Evolutionary conservation across 1,140 invertebrate species (phyloP).

Genomic region (Drosophila teissieri): DNA sequence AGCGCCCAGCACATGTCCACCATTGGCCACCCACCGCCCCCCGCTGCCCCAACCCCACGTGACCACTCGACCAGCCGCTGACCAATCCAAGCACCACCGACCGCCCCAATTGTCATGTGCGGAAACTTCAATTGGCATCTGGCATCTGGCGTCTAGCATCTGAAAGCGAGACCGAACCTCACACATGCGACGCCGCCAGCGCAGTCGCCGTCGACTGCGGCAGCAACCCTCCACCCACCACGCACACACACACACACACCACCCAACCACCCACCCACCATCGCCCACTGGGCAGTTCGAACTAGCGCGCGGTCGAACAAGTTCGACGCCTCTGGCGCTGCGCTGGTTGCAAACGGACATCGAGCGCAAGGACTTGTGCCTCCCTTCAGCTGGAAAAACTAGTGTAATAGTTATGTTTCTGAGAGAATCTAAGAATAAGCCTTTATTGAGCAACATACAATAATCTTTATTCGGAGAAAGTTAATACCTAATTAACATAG

Average conservation of each 20-base stretch:
- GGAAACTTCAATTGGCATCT: conserved; percentile 72
- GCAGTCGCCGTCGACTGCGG: conserved; percentile 21
- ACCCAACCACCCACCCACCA: conserved; percentile 13
- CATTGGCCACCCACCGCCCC: conserved; percentile 19
- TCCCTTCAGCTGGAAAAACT: too few relatives aligned
- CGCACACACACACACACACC: conserved; percentile 3
- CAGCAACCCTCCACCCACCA: conserved; percentile 21
- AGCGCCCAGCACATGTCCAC: background rate
- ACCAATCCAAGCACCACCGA: conserved; percentile 67
- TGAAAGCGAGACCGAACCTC: conserved; percentile 9
- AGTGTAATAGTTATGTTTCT: too few relatives aligned
- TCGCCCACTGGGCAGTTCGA: conserved; percentile 53
- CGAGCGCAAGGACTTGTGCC: background rate
- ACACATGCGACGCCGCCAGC: conserved; percentile 19
- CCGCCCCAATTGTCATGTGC: conserved; percentile 61
- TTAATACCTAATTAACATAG: too few relatives aligned
- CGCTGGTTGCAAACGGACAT: conserved; percentile 35
- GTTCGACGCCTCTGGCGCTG: conserved; percentile 24
- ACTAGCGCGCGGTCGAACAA: conserved; percentile 48
- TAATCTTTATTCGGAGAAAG: too few relatives aligned
- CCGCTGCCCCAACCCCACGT: conserved; percentile 4
- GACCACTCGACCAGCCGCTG: conserved; percentile 56
- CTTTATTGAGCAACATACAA: too few relatives aligned
- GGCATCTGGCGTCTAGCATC: background rate
- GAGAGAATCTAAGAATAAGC: too few relatives aligned